Percentiles rank a stretch among this genome's conserved stretches.
Evolutionary conservation across 2,797 vertebrate genomes (phyloP).

Genomic region (Vultur gryphus): DNA sequence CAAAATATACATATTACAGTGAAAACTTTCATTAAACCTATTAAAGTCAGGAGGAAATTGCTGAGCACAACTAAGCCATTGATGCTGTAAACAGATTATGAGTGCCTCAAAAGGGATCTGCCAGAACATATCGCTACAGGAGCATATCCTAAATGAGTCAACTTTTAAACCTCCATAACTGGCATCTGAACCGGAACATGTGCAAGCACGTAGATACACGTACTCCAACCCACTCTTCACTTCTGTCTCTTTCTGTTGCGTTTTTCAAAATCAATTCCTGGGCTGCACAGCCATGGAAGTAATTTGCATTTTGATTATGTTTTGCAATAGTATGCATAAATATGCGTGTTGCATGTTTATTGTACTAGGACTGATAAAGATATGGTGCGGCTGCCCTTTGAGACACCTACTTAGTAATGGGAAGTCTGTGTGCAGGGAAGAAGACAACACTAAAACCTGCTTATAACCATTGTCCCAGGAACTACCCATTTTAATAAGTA

Average conservation of each 20-base stretch:
- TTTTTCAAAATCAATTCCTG: background rate
- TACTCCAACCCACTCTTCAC: background rate
- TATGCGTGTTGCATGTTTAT: background rate
- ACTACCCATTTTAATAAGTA: background rate
- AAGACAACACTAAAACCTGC: background rate
- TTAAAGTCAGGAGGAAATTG: background rate
- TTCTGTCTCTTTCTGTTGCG: background rate
- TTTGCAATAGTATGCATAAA: background rate
- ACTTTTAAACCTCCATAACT: background rate
- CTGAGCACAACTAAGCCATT: background rate
- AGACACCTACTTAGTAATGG: background rate
- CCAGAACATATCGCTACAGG: background rate
- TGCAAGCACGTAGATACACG: background rate
- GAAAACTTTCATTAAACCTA: background rate
- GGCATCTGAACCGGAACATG: background rate
- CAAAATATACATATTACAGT: background rate
- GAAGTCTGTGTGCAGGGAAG: background rate
- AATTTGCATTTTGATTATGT: background rate
- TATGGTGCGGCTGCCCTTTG: background rate
- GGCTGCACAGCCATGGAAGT: background rate
- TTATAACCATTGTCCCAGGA: background rate
- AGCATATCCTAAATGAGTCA: background rate
- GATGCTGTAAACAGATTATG: background rate
- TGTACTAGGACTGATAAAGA: background rate
- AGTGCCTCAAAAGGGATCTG: background rate